Conservation (phyloP, 2,797 vertebrate species). For the Rachycentron canadum region DNA sequence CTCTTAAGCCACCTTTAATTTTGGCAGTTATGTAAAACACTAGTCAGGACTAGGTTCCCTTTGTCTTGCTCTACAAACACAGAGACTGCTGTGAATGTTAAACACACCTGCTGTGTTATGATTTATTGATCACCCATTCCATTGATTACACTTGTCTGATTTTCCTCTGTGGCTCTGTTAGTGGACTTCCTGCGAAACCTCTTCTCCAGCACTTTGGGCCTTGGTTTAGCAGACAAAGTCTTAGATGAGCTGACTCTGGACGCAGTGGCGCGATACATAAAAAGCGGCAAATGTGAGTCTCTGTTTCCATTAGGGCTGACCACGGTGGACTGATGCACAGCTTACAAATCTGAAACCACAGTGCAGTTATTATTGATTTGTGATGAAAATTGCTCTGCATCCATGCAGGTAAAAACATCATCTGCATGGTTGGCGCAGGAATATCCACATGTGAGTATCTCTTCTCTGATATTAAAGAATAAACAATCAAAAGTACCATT, state of each 20-base stretch:
- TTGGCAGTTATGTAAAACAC: neutral
- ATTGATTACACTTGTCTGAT: neutral
- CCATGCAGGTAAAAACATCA: constrained; percentile 88
- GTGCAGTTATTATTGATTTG: constrained; percentile 11
- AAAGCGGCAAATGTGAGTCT: constrained; percentile 89
- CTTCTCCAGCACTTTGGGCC: constrained; percentile 88
- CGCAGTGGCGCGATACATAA: constrained; percentile 89
- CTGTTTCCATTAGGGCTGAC: neutral
- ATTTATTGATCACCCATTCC: neutral
- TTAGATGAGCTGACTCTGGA: constrained; percentile 91
- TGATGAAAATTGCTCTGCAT: constrained; percentile 18
- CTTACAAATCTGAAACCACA: neutral
- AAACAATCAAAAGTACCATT: neutral
- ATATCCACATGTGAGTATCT: constrained; percentile 93
- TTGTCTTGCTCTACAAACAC: neutral
- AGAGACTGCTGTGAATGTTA: neutral
- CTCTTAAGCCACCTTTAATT: neutral
- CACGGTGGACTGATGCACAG: neutral
- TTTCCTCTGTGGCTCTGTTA: constrained; percentile 59
- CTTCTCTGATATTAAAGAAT: neutral
- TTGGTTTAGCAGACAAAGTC: constrained; percentile 87
- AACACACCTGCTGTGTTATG: neutral
- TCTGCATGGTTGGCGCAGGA: constrained; percentile 95
- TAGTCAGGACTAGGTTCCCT: neutral
- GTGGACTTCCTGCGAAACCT: constrained; percentile 93